Conservation (phyloP, 2,113 vertebrate genomes). For the Lophura nycthemera region DNA sequence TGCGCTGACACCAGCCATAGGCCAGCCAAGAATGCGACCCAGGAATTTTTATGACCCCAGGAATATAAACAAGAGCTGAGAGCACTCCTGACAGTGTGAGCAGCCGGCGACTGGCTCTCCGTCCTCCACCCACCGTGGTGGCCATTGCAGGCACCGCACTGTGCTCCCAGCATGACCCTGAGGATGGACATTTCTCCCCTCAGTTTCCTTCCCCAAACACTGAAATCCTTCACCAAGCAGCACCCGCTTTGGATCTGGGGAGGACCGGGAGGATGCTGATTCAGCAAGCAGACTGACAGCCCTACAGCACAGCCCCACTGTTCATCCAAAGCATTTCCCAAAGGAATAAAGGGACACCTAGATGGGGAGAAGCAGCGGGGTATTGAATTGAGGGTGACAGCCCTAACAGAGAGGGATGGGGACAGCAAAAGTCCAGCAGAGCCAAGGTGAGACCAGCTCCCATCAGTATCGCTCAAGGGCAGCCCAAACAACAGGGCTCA, state of each 20-base stretch:
- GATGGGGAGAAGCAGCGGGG: background rate
- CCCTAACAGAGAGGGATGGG: background rate
- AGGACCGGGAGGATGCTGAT: background rate
- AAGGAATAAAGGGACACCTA: background rate
- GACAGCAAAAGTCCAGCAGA: background rate
- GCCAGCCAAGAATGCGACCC: slow-evolving; percentile 19
- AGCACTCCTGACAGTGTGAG: background rate
- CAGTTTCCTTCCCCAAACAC: background rate
- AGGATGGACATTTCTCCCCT: background rate
- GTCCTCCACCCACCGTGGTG: background rate
- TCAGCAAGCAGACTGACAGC: background rate
- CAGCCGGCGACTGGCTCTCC: background rate
- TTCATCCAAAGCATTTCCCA: background rate
- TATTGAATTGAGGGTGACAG: background rate
- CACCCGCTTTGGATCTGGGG: background rate
- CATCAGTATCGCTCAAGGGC: background rate
- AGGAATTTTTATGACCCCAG: slow-evolving; percentile 62
- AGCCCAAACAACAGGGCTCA: background rate
- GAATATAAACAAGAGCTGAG: slow-evolving; percentile 51
- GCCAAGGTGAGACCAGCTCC: background rate
- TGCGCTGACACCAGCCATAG: background rate
- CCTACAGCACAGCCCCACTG: background rate
- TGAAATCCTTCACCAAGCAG: background rate
- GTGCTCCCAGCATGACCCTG: background rate
- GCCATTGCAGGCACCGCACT: background rate